Conservation (phyloP, 1,140 invertebrate species). For the Megalonaias nervosa region DNA sequence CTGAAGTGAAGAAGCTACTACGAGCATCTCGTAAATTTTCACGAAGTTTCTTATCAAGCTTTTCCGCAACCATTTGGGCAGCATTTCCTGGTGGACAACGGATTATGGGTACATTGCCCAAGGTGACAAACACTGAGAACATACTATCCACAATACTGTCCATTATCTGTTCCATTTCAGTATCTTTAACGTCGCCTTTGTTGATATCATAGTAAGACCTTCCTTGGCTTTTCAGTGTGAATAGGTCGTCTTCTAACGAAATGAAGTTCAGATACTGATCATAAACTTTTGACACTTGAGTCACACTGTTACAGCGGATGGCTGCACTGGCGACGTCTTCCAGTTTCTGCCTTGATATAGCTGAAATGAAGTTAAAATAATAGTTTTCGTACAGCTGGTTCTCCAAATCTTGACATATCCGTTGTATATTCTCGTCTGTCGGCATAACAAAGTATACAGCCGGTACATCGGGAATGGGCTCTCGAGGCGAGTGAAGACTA, state of each 20-base stretch:
- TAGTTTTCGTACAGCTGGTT: slow-evolving; percentile 95
- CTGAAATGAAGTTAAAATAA: slow-evolving; percentile 98
- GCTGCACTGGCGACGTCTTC: slow-evolving; percentile 96
- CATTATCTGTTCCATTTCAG: slow-evolving; percentile 96
- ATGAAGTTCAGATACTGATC: slow-evolving; percentile 98
- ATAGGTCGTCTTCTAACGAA: slow-evolving; percentile 97
- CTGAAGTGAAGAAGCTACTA: slow-evolving; percentile 95
- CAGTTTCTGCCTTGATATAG: slow-evolving; percentile 93
- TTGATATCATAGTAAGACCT: slow-evolving; percentile 98
- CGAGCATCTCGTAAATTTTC: slow-evolving; percentile 97
- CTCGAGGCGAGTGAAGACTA: slow-evolving; percentile 94
- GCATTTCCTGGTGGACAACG: slow-evolving; percentile 96
- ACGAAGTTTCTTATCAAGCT: slow-evolving; percentile 96
- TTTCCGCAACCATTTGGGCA: slow-evolving; percentile 98
- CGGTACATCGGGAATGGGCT: slow-evolving; percentile 97
- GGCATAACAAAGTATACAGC: slow-evolving; percentile 99
- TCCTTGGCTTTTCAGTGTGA: slow-evolving; percentile 93
- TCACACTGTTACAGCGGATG: slow-evolving; percentile 82
- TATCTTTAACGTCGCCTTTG: slow-evolving; percentile 93
- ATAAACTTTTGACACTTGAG: slow-evolving; percentile 89
- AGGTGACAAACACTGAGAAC: slow-evolving; percentile 97
- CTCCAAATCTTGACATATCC: slow-evolving; percentile 91
- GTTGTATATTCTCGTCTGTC: slow-evolving; percentile 95
- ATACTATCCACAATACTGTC: slow-evolving; percentile 96
- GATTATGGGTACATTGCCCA: slow-evolving; percentile 95